phyloP scores from a whole-genome alignment of 2,888 invertebrate genomes.

The Dryadula phaetusa region DNA sequence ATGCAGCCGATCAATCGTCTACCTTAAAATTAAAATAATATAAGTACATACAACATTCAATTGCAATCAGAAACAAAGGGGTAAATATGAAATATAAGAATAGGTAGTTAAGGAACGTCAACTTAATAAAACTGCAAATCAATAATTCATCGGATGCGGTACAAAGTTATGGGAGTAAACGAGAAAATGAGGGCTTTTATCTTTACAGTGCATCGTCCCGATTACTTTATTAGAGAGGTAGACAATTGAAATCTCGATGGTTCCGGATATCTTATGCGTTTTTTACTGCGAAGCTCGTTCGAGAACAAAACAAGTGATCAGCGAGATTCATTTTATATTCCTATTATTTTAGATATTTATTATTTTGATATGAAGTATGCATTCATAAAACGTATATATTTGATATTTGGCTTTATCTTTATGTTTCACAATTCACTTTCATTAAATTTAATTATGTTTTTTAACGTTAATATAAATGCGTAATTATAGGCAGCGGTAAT shows the following conservation, averaged over 20 bases:
- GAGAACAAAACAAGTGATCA: conserved; percentile 18
- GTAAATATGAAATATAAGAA: conserved; percentile 12
- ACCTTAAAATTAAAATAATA: background rate
- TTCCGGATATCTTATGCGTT: conserved; percentile 26
- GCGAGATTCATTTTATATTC: conserved; percentile 19
- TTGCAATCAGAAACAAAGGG: background rate
- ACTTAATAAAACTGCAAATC: conserved; percentile 21
- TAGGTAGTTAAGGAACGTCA: conserved; percentile 16
- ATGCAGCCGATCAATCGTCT: background rate
- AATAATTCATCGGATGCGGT: conserved; percentile 22
- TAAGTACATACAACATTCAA: background rate
- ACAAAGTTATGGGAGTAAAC: conserved; percentile 21
- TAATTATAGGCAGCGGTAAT: background rate
- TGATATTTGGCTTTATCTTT: too few relatives aligned
- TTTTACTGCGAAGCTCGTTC: conserved; percentile 8
- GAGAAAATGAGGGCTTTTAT: conserved; percentile 27
- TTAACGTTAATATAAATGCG: background rate
- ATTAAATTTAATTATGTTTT: too few relatives aligned
- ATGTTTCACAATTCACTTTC: too few relatives aligned
- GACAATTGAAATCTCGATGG: conserved; percentile 29
- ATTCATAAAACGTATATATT: background rate
- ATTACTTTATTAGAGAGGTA: conserved; percentile 33
- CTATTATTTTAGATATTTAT: conserved; percentile 17
- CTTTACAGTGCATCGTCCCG: conserved; percentile 22
- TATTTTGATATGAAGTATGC: conserved; percentile 1